A percentile compares a stretch with the other conserved stretches of the same genome.
Evolutionary conservation across 2,113 vertebrate genomes (phyloP).

Genomic region (Forbesichthys papilliferus): DNA sequence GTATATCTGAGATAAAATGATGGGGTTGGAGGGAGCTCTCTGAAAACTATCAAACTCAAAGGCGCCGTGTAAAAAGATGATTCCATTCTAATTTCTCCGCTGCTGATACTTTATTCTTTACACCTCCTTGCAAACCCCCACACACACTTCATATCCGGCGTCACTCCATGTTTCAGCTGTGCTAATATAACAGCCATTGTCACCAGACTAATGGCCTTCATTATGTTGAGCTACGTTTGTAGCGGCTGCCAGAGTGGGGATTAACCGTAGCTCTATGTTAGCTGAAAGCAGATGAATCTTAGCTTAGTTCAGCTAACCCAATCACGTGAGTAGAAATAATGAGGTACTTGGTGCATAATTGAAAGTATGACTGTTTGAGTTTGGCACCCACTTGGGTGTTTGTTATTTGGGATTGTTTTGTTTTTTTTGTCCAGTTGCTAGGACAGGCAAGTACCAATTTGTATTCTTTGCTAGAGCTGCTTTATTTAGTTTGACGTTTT

Average conservation of each 20-base stretch:
- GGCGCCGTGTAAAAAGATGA: constrained; percentile 34
- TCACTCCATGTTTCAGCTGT: constrained; percentile 46
- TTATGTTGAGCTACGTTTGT: constrained; percentile 65
- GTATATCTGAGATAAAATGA: background rate
- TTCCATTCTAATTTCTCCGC: background rate
- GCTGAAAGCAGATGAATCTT: constrained; percentile 55
- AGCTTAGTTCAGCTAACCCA: constrained; percentile 50
- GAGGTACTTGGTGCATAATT: constrained; percentile 26
- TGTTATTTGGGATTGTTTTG: background rate
- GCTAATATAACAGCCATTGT: constrained; percentile 65
- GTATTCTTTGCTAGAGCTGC: too few species aligned
- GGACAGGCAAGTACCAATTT: too few species aligned
- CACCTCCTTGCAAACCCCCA: background rate
- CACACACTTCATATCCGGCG: constrained; percentile 11
- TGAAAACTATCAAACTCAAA: constrained; percentile 31
- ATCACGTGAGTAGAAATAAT: constrained; percentile 26
- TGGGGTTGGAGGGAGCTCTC: constrained; percentile 4
- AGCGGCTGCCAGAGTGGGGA: constrained; percentile 61
- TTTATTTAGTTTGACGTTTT: too few species aligned
- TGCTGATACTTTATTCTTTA: background rate
- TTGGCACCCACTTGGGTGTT: background rate
- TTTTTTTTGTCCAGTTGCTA: background rate
- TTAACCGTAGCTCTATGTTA: constrained; percentile 55
- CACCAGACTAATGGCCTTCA: constrained; percentile 73
- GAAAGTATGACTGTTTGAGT: background rate